Percentiles rank a stretch among this genome's conserved stretches.
phyloP scores from a whole-genome alignment of 2,797 vertebrate species.

The Ataeniobius toweri region DNA sequence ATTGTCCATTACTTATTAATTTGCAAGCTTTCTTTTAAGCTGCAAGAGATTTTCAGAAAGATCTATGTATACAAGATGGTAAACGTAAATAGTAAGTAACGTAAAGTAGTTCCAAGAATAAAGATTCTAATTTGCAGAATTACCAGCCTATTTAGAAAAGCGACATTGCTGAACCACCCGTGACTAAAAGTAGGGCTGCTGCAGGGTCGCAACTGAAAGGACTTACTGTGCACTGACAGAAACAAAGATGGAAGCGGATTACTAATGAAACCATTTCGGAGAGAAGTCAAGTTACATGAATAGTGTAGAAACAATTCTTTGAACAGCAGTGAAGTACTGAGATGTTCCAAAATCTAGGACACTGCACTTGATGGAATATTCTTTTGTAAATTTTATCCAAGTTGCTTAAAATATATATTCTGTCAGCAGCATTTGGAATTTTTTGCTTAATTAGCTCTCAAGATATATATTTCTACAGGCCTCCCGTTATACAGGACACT shows the following conservation, averaged over 20 bases:
- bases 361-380: slow-evolving; percentile 45
- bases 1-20: slow-evolving; percentile 11
- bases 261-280: slow-evolving; percentile 77
- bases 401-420: slow-evolving; percentile 26
- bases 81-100: slow-evolving; percentile 23
- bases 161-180: slow-evolving; percentile 66
- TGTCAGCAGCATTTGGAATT: slow-evolving; percentile 24
- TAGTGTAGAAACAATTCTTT: slow-evolving; percentile 38
- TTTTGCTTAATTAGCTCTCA: slow-evolving; percentile 32
- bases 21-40: slow-evolving; percentile 49
- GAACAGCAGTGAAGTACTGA: slow-evolving; percentile 14
- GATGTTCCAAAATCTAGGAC: slow-evolving; percentile 41
- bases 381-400: slow-evolving; percentile 21
- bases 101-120: slow-evolving; percentile 66
- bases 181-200: slow-evolving; percentile 74
- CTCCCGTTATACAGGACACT: slow-evolving; percentile 31
- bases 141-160: slow-evolving; percentile 63
- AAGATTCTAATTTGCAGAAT: slow-evolving; percentile 70
- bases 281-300: slow-evolving; percentile 57
- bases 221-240: slow-evolving; percentile 74
- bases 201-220: slow-evolving; percentile 76
- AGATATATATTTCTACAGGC: slow-evolving; percentile 33
- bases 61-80: slow-evolving; percentile 62
- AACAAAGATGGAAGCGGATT: slow-evolving; percentile 77
- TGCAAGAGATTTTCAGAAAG: slow-evolving; percentile 71